Evolutionary conservation across 2,113 vertebrate genomes (phyloP).

Genomic region (Holacanthus passer): DNA sequence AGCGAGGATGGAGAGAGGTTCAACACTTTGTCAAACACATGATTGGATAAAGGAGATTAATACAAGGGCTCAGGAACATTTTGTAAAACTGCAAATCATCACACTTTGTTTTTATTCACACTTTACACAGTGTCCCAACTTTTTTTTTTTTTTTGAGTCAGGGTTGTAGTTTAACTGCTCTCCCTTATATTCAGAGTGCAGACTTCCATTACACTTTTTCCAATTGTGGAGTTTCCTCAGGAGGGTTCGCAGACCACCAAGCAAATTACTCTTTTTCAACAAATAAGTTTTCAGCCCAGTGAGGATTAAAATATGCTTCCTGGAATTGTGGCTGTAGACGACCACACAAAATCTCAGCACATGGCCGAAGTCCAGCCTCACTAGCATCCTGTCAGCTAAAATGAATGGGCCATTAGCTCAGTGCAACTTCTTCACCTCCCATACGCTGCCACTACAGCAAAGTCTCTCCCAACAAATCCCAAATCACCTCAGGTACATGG

Average conservation of each 20-base stretch:
- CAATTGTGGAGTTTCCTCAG: slow-evolving; percentile 31
- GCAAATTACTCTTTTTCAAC: slow-evolving; percentile 52
- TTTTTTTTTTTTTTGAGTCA: too few species aligned
- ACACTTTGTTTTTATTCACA: too few species aligned
- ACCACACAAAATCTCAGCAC: slow-evolving; percentile 53
- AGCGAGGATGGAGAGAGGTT: too few species aligned
- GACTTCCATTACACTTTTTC: slow-evolving; percentile 44
- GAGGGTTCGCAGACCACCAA: slow-evolving; percentile 32
- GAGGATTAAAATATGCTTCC: slow-evolving; percentile 37
- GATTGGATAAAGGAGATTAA: too few species aligned
- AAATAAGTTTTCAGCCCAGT: slow-evolving; percentile 42
- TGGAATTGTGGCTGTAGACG: slow-evolving; percentile 20
- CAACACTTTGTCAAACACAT: too few species aligned
- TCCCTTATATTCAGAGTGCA: slow-evolving; percentile 16
- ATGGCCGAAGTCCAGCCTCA: slow-evolving; percentile 58
- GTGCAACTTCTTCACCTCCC: slow-evolving; percentile 60
- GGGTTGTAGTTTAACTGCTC: slow-evolving; percentile 1
- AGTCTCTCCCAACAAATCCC: slow-evolving; percentile 66
- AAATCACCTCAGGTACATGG: slow-evolving; percentile 60
- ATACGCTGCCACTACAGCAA: slow-evolving; percentile 42
- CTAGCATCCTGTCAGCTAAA: slow-evolving; percentile 63
- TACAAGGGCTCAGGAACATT: too few species aligned
- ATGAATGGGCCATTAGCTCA: slow-evolving; percentile 71
- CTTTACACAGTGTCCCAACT: too few species aligned
- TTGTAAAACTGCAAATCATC: too few species aligned